phyloP scores from a whole-genome alignment of 1,140 invertebrate species.

The Popillia japonica region DNA sequence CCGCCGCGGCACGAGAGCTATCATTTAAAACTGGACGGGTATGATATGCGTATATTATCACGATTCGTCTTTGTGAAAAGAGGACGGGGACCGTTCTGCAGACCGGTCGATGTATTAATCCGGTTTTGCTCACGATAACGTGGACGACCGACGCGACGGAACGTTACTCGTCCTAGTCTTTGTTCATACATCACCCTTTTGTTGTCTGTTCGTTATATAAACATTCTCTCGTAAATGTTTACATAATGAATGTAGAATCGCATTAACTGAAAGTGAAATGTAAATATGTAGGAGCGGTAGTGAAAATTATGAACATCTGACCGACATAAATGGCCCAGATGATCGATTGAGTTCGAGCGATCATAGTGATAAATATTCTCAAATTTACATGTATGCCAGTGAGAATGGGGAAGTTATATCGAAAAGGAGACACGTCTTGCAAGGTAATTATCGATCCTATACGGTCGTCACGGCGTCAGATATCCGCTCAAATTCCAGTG shows the following conservation, averaged over 20 bases:
- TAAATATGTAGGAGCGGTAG: slow-evolving; percentile 70
- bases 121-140: too few species aligned
- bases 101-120: too few species aligned
- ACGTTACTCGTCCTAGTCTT: too few species aligned
- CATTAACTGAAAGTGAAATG: not conserved
- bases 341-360: slow-evolving; percentile 68
- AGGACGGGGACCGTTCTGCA: too few species aligned
- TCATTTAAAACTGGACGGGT: slow-evolving; percentile 71
- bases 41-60: slow-evolving; percentile 33
- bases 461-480: too few species aligned
- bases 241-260: not conserved
- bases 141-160: too few species aligned
- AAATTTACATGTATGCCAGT: slow-evolving; percentile 60
- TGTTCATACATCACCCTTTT: not conserved
- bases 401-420: slow-evolving; percentile 57
- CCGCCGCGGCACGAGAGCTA: slow-evolving; percentile 78
- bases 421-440: slow-evolving; percentile 53
- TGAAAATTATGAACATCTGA: slow-evolving; percentile 85
- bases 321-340: slow-evolving; percentile 64
- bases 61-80: too few species aligned
- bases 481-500: not conserved
- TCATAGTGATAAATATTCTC: slow-evolving; percentile 73
- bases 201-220: slow-evolving; percentile 6
- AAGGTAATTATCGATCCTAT: slow-evolving; percentile 46
- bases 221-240: not conserved